phyloP scores from a whole-genome alignment of 92 coral and sea anemone species.

The Montipora capitata region DNA sequence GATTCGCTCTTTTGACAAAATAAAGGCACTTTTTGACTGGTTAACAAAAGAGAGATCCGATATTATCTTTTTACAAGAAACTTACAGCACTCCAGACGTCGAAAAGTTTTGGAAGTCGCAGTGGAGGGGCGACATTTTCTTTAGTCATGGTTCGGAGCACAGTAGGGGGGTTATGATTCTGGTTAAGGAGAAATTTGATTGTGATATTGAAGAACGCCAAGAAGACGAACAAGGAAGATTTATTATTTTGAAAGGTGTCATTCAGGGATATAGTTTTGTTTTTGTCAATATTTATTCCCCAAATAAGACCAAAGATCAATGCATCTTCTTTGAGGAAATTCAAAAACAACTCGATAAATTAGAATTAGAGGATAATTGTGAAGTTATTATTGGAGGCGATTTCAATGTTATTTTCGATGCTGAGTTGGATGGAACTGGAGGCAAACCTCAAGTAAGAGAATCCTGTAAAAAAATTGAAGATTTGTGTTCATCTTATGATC shows the following conservation, averaged over 20 bases:
- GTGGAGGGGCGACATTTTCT: too few relatives aligned
- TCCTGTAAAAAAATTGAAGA: slow-evolving; percentile 25
- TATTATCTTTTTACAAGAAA: too few relatives aligned
- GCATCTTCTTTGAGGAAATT: slow-evolving; percentile 18
- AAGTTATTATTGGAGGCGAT: slow-evolving; percentile 46
- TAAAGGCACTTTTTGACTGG: too few relatives aligned
- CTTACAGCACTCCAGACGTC: too few relatives aligned
- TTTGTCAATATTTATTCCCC: slow-evolving; percentile 54
- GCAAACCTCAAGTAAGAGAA: slow-evolving; percentile 41
- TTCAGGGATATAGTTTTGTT: slow-evolving; percentile 24
- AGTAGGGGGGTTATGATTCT: slow-evolving; percentile 35
- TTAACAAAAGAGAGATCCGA: too few relatives aligned
- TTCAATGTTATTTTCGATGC: slow-evolving; percentile 41
- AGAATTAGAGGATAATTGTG: slow-evolving; percentile 12
- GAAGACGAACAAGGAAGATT: slow-evolving; percentile 31
- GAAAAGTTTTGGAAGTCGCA: too few relatives aligned
- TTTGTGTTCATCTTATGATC: slow-evolving; percentile 20
- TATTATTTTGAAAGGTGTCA: slow-evolving; percentile 12
- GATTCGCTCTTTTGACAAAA: too few relatives aligned
- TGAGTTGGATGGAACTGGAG: slow-evolving; percentile 50
- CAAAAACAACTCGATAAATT: slow-evolving; percentile 18
- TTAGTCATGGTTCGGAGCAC: slow-evolving; percentile 26
- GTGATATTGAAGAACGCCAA: slow-evolving; percentile 7
- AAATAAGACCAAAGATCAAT: slow-evolving; percentile 45
- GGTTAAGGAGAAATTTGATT: slow-evolving; percentile 27